phyloP scores from a whole-genome alignment of 2,797 vertebrate species.

The Clarias fuscus region DNA sequence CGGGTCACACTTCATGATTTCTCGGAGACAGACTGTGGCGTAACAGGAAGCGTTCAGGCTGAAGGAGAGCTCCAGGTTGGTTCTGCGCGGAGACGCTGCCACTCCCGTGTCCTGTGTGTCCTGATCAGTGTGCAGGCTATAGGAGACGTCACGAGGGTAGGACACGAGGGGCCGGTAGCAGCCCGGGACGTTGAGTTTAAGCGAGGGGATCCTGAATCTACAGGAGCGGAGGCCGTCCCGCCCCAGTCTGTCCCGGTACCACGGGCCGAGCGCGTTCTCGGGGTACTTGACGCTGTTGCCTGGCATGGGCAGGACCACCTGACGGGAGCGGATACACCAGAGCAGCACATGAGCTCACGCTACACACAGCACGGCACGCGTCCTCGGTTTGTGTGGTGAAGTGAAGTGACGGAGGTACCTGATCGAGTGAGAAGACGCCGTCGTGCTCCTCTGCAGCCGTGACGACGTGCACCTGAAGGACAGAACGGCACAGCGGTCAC shows the following conservation, averaged over 20 bases:
- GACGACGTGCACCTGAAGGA: slow-evolving; percentile 73
- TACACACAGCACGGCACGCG: too few relatives aligned
- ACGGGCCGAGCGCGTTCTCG: slow-evolving; percentile 80
- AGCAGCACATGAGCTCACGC: background rate
- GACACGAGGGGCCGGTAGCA: slow-evolving; percentile 90
- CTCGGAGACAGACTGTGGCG: slow-evolving; percentile 89
- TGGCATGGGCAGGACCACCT: slow-evolving; percentile 95
- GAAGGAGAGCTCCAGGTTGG: slow-evolving; percentile 81
- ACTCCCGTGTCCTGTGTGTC: slow-evolving; percentile 6
- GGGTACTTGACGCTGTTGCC: slow-evolving; percentile 91
- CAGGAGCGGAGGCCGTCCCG: slow-evolving; percentile 79
- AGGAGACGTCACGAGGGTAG: slow-evolving; percentile 78
- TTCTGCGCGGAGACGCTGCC: slow-evolving; percentile 25
- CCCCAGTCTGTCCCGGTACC: slow-evolving; percentile 84
- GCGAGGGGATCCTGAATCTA: slow-evolving; percentile 80
- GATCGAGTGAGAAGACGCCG: slow-evolving; percentile 65
- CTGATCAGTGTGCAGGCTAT: slow-evolving; percentile 65
- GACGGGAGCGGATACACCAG: background rate
- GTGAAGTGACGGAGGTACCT: slow-evolving; percentile 59
- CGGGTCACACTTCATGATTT: slow-evolving; percentile 90
- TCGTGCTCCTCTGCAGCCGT: slow-evolving; percentile 67
- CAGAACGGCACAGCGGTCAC: background rate
- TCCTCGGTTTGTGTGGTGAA: background rate
- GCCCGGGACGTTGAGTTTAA: slow-evolving; percentile 91
- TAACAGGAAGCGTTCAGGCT: slow-evolving; percentile 91